Conservation (phyloP, 1,140 invertebrate genomes). For the Meloidogyne hapla region DNA sequence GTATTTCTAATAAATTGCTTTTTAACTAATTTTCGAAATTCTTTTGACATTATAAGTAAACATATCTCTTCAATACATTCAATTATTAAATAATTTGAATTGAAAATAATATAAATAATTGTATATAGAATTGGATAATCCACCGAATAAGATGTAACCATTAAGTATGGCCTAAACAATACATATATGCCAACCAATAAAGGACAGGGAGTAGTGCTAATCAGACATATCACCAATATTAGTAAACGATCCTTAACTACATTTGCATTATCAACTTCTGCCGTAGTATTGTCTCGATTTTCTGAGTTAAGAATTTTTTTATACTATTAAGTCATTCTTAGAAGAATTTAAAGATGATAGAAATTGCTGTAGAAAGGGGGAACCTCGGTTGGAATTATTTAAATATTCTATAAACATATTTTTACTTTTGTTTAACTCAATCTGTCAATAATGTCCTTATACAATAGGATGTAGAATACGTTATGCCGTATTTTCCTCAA, state of each 20-base stretch:
- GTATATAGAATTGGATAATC: neutral
- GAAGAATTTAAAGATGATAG: too few relatives aligned
- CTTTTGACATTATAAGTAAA: neutral
- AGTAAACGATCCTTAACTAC: neutral
- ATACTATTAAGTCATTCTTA: too few relatives aligned
- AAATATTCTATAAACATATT: too few relatives aligned
- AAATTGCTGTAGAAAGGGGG: too few relatives aligned
- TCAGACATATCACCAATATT: neutral
- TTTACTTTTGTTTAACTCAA: too few relatives aligned
- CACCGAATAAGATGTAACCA: neutral
- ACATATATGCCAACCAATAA: neutral
- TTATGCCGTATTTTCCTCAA: too few relatives aligned
- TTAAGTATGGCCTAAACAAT: neutral
- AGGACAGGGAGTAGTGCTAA: neutral
- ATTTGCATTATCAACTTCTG: neutral
- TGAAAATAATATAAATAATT: neutral
- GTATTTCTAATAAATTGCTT: neutral
- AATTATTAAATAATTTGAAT: neutral
- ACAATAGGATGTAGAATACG: too few relatives aligned
- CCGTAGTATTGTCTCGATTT: neutral
- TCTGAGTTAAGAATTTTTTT: too few relatives aligned
- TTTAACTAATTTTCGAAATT: constrained; percentile 3
- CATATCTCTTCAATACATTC: neutral
- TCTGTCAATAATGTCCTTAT: too few relatives aligned
- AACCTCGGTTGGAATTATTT: too few relatives aligned